Percentiles rank a stretch among this genome's conserved stretches.
phyloP scores from a whole-genome alignment of 2,113 vertebrate species.

The Plectropomus leopardus region DNA sequence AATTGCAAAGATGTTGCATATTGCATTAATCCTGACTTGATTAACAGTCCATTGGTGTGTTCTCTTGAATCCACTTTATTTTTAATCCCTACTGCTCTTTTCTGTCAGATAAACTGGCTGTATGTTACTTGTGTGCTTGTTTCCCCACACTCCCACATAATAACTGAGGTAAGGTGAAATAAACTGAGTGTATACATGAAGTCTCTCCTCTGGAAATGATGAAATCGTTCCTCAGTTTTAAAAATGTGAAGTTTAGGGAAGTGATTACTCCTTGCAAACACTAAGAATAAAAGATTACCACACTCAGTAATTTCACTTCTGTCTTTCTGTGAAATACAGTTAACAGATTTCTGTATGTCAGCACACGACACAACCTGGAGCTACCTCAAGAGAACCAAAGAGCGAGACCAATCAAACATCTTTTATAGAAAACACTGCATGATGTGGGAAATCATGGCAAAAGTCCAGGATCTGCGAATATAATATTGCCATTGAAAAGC shows the following conservation, averaged over 20 bases:
- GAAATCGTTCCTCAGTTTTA: constrained; percentile 64
- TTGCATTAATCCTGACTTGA: too few species aligned
- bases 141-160: too few species aligned
- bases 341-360: constrained; percentile 73
- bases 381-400: neutral
- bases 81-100: too few species aligned
- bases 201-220: constrained; percentile 52
- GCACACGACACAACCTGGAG: constrained; percentile 51
- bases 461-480: constrained; percentile 37
- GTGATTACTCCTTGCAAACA: constrained; percentile 72
- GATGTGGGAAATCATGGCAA: constrained; percentile 35
- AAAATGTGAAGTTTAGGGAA: constrained; percentile 80
- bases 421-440: constrained; percentile 11
- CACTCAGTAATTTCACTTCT: constrained; percentile 86
- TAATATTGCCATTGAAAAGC: constrained; percentile 56
- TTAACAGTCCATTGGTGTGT: too few species aligned
- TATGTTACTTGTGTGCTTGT: too few species aligned
- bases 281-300: constrained; percentile 85
- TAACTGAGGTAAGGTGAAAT: too few species aligned
- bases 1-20: too few species aligned
- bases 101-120: too few species aligned
- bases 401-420: too few species aligned
- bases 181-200: neutral
- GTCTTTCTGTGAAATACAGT: constrained; percentile 77
- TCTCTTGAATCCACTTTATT: too few species aligned